Base-by-base conservation (phyloP, 2,797 vertebrate species). In the Iguana delicatissima region DNA sequence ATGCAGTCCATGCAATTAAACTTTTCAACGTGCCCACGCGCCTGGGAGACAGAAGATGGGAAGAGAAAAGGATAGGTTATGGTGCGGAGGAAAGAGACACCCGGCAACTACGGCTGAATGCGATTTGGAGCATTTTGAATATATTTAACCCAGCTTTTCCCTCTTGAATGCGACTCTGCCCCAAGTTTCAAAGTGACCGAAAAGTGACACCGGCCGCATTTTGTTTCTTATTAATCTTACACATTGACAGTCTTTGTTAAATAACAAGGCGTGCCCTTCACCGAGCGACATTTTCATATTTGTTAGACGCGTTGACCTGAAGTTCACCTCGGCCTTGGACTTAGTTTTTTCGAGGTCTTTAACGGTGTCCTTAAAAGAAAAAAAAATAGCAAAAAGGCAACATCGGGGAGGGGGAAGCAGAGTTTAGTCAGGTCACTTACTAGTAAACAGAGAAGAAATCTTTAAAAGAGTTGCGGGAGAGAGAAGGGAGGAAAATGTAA, bases 181-280 rank as follows among this genome's bases (percentile, higher is more conserved):
- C 97, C 98, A 98, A 98, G 98, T 98, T 98, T 98, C 97, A 98
- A 97, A 98, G 98, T 99, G 99, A 99, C 99, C 99, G 98, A 98
- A 97, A 97, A 98, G 97, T 99, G 99, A 99, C 99, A 99, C 98
- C 97, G 97, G 98, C 98, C 98, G 98, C 98, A 99, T 99, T 99
- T 99, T 98, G 98, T 98, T 98, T 98, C 98, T 98, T 99, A 99
- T 99, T 99, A 99, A 99, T 99, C 99, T 99, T 98, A 97, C 96
- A 98, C 98, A 99, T 98, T 99, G 99, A 99, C 99, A 99, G 98
- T 99, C 99, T 99, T 99, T 99, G 99, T 99, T 99, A 99, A 99
- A 99, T 98, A 99, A 99, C 98, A 98, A 99, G 99, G 98, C 98
- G 98, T 98, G 98, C 98, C 98, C 98, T 98, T 98, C 98, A 98